Evolutionary conservation across 2,113 vertebrate genomes (phyloP).

Genomic region (Phodopus roborovskii): DNA sequence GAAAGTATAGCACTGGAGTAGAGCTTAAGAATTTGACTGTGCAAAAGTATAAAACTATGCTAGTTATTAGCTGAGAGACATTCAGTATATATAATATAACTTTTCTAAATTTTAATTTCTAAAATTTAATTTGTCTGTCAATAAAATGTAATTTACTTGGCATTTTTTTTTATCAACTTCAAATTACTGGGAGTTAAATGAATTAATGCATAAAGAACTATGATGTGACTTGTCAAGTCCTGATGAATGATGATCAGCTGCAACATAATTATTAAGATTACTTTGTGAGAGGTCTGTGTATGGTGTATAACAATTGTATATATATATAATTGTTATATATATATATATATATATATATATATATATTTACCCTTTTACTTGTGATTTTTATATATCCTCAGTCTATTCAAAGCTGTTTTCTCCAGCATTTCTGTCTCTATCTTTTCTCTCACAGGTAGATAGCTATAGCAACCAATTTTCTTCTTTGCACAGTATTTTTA

Average conservation of each 20-base stretch:
- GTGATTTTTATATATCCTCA: not conserved
- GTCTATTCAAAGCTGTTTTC: not conserved
- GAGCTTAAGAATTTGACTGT: not conserved
- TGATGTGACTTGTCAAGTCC: not conserved
- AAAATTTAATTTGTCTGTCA: not conserved
- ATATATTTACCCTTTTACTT: not conserved
- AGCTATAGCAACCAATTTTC: too few relatives aligned
- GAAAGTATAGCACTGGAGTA: not conserved
- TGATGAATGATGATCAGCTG: not conserved
- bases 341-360: too few relatives aligned
- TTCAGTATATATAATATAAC: not conserved
- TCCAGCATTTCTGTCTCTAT: not conserved
- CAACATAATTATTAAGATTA: not conserved
- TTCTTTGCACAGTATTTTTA: too few relatives aligned
- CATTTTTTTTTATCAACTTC: not conserved
- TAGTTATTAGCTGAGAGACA: not conserved
- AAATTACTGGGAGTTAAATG: not conserved
- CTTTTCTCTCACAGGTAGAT: too few relatives aligned
- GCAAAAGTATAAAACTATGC: not conserved
- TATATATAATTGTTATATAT: too few relatives aligned
- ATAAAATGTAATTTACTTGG: not conserved
- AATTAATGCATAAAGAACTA: not conserved
- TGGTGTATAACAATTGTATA: too few relatives aligned
- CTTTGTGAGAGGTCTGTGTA: not conserved
- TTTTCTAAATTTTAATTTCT: not conserved